Base-by-base conservation (phyloP, 1,140 invertebrate species). In the Dinoponera quadriceps region DNA sequence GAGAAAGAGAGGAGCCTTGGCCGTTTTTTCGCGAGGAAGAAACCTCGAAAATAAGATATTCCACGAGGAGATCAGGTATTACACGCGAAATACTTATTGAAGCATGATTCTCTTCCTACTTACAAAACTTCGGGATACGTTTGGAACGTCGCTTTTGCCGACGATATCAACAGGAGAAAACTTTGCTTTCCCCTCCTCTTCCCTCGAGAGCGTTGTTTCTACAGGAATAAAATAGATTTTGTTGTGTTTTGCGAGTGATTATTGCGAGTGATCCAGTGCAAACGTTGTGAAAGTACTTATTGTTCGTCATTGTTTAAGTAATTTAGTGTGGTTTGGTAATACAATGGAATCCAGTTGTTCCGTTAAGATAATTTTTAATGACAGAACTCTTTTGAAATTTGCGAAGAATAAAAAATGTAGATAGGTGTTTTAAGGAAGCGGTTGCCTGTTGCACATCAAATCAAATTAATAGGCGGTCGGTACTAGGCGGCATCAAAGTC, bases 401-500 rank as follows among this genome's bases (percentile, higher is more conserved):
- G n/a, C 57, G 16, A 51, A 69, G 44, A 78, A 57, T 57, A 55
- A 22, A 78, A 7, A 44, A 38, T 44, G 57, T 14, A 29, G 27
- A n/a, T 22, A 33, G 33, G 7, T 33, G 7, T 33, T 7, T 33
- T 33, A 33, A 33, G 7, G 33, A 38, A 81, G 68, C 84, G 62
- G 72, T 62, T 82, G 77, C 69, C 29, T 57, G 57, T 16, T 59
- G 63, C 75, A 78, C 63, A 73, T 27, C 78, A 91, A 91, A 91
- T 82, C 82, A 88, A 92, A 91, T 92, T 91, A 92, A 93, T 92
- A 88, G 89, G 73, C 77, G 82, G 85, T 87, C 88, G 88, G 91
- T 89, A 88, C 68, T 33, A 71, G 69, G 85, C 87, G 81, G 85
- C 91, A 65, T 85, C 88, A 75, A 87, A 80, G 84, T 66, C 69